Base-by-base conservation (phyloP, 2,113 vertebrate genomes). In the Dendropsophus ebraccatus region DNA sequence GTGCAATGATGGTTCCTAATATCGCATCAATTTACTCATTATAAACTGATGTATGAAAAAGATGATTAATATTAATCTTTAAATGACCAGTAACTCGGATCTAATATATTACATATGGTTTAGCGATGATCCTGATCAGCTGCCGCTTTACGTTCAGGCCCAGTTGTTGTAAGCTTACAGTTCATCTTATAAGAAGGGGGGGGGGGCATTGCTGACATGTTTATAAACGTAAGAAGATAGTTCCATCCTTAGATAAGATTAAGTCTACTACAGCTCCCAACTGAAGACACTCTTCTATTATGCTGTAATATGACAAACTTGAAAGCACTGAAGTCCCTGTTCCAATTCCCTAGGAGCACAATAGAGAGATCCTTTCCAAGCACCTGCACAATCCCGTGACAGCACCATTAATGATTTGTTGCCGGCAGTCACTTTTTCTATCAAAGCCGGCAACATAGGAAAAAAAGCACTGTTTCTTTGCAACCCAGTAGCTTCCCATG, bases 341-440 rank as follows among this genome's bases (percentile, higher is more conserved):
- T 60, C 50, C 37, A 60, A 75, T 47, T 75, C 82, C 70, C 32
- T 60, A 5, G 17, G 50, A 60, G 70, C 12, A 58, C 32, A 75
- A 70, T 54, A 82, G 54, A 84, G 37, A 84, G 35, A 84, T 45
- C 35, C 54, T 35, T 84, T 75, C 70, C 80, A 50, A 82, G 62
- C 45, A 82, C 80, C 82, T 75, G 82, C 82, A 84, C 21, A 75
- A 45, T 84, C 70, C 70, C 35, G n/a, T 84, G 52, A 75, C 82
- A 84, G 70, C 54, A 75, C 49, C 52, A 84, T 75, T 84, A 84
- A 75, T 56, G 82, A 84, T 75, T 32, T 56, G 54, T 58, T 74
- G 82, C 69, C 69, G 37, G 32, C 82, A 83, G 82, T 73, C 17
- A 83, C 52, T 73, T 73, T 60, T 72, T 72, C 47, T 54, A 83